Evolutionary conservation across 2,888 invertebrate species (phyloP), one percentile per base, ranked within the genome.

Genomic region (Fissipunctia ypsillon): DNA sequence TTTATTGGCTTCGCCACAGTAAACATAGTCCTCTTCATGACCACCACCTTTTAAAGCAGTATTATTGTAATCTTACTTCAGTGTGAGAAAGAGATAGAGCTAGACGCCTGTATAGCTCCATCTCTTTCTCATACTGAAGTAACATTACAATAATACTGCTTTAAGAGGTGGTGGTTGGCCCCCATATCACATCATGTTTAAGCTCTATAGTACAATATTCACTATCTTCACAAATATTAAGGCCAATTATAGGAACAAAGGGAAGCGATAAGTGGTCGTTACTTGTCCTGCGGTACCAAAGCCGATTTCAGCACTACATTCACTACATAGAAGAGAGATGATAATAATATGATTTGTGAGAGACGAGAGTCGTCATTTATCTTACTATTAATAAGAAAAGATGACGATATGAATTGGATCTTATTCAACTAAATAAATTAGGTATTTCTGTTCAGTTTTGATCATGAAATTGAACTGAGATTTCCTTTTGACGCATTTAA

Each of bases 241-340:
- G 19, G 72, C 5, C 71, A 56, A 16, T 16, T 41, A n/a, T 48
- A 38, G 56, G 6, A 38, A 38, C 28, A 38, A 19, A 57, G 56
- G 14, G 38, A 57, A 28, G 6, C 19, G 28, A 41, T 48, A 73
- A 48, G 10, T 19, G 12, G 28, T 48, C 48, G 48, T 57, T 73
- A 57, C 14, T n/a, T 28, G 9, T 7, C 12, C 28, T n/a, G n/a
- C 1, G 28, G 16, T 45, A 48, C 9, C 7, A 73, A 72, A 72
- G 38, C 56, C 41, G 57, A 72, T 38, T 72, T 48, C 38, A 57
- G 28, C 57, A 41, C 56, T 48, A n/a, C n/a, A n/a, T 48, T 28
- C 10, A 7, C 4, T 16, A 10, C 25, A 10, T 22, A 6, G 9
- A 28, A 28, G 25, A 71, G 35, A 69, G 3, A 31, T 45, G 25